Base-by-base conservation (phyloP, 2,113 vertebrate genomes). In the Benthochromis sp. region DNA sequence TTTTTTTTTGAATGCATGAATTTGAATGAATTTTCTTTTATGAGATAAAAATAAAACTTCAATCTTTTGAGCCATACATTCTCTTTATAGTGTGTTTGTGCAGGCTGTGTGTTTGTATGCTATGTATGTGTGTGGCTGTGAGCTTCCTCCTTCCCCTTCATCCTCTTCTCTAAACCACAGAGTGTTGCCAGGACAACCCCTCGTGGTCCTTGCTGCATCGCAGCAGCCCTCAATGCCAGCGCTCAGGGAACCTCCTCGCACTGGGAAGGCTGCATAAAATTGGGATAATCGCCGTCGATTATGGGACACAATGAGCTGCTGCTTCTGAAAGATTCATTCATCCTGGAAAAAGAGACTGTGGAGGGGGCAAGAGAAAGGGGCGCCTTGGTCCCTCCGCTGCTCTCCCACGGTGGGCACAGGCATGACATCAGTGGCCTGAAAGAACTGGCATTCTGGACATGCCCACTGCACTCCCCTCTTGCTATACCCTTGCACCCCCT, bases 361-460 rank as follows among this genome's bases (percentile, higher is more conserved):
- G 91, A 93, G 90, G 87, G 87, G 86, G 78, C 34, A 84, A 82
- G 84, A 90, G 87, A 91, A 92, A 92, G 93, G 93, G 94, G 92
- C 27, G 90, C 92, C 90, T 95, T 92, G 88, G 93, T 92, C 94
- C 91, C 93, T 95, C 92, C 93, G 63, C 93, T 87, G 95, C 96
- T 96, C 96, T 97, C 96, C 96, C 96, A 97, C 96, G 96, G 95
- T 96, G 95, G 96, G 96, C 96, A 96, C 93, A 96, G 94, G 94
- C 95, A 96, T 96, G 95, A 96, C 96, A 96, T 97, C 96, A 97
- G 96, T 82, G 91, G 94, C 89, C 93, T 96, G 95, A 97, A 96
- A 95, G 95, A 92, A 88, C 94, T 92, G 92, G 95, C 89, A 95
- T 96, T 95, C 93, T 95, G 94, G 94, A 93, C 92, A 93, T 96